Base-by-base conservation (phyloP, 1,140 invertebrate species). In the Achroia grisella region DNA sequence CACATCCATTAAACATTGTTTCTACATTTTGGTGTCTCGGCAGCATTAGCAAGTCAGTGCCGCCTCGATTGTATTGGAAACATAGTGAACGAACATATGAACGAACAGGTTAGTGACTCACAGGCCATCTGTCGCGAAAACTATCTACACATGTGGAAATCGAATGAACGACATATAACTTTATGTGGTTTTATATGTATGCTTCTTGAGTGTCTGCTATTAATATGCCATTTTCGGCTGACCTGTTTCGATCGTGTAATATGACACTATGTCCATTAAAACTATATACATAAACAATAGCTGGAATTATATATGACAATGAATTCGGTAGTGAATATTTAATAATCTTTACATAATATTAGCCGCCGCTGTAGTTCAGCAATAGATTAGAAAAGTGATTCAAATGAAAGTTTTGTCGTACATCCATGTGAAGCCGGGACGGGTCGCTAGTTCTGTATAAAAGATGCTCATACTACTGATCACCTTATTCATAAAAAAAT, bases 31-130 rank as follows among this genome's bases (percentile, higher is more conserved):
- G 46, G 36, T 52, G 48, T 62, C 52, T 54, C 49, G 39, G 41
- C 49, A 40, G 58, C 53, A 61, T 46, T 56, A 52, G 50, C 47
- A 44, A 41, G 41, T 23, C 48, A 57, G 66, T 69, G 60, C 62
- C 62, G 56, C 66, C 43, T 71, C 62, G 56, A 62, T 69, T 62
- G 65, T 60, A 63, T 58, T 67, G 58, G 67, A 68, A 73, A 66
- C 53, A 57, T 51, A 66, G 56, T 57, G 50, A n/a, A n/a, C n/a
- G n/a, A n/a, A n/a, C n/a, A n/a, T n/a, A n/a, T 42, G 52, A 52
- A 45, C 37, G 48, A 69, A 69, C 79, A 72, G 74, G 79, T 83
- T 80, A 50, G 71, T 83, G 79, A 83, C 34, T 83, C 77, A 83
- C 43, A 37, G 52, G 60, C 77, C 79, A 84, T 79, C 71, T 84